phyloP scores from a whole-genome alignment of 1,140 invertebrate species.

The Neocloeon triangulifer region DNA sequence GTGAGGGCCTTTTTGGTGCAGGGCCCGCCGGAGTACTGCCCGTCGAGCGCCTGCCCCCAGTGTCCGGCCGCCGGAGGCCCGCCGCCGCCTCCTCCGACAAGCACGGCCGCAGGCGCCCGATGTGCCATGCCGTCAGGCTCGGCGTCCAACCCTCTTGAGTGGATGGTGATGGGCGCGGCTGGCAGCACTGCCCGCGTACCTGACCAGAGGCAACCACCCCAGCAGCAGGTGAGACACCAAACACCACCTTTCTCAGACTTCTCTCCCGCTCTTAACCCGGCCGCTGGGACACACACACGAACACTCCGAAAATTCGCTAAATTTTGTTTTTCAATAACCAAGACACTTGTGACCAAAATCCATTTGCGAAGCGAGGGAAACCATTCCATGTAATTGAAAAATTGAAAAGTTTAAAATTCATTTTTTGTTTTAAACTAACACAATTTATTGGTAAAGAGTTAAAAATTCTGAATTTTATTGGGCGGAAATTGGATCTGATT shows the following conservation, averaged over 20 bases:
- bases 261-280: neutral
- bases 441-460: too few relatives aligned
- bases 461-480: too few relatives aligned
- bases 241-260: neutral
- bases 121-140: constrained; percentile 8
- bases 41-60: constrained; percentile 7
- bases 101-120: constrained; percentile 2
- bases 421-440: too few relatives aligned
- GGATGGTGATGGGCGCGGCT: constrained; percentile 9
- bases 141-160: constrained; percentile 9
- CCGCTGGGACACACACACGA: too few relatives aligned
- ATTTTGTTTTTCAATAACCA: too few relatives aligned
- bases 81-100: neutral
- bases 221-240: neutral
- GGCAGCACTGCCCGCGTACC: constrained; percentile 6
- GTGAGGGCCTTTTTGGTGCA: neutral
- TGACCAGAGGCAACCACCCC: constrained; percentile 1
- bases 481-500: too few relatives aligned
- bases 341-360: too few relatives aligned
- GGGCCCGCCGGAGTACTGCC: constrained; percentile 5
- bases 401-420: too few relatives aligned
- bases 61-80: constrained; percentile 4
- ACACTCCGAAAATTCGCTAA: too few relatives aligned
- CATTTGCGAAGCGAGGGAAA: too few relatives aligned
- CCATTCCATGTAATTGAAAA: too few relatives aligned